Percentiles rank a stretch among this genome's conserved stretches.
phyloP scores from a whole-genome alignment of 2,888 invertebrate genomes.

The Diaperis boleti region DNA sequence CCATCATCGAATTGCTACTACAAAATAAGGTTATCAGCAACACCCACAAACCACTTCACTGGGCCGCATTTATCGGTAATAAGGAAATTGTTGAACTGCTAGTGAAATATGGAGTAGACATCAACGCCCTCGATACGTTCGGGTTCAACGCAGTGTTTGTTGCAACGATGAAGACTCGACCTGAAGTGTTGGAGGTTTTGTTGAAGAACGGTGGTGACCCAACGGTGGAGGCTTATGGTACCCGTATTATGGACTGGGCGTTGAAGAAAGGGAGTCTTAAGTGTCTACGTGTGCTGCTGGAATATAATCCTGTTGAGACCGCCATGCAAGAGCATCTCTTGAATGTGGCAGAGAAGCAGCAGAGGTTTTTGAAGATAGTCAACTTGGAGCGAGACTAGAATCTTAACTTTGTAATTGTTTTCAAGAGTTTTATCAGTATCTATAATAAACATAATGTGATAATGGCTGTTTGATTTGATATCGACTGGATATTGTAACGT shows the following conservation, averaged over 20 bases:
- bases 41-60: neutral
- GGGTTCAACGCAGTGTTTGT: neutral
- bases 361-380: neutral
- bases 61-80: neutral
- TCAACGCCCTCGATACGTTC: neutral
- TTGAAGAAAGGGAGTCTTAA: slow-evolving; percentile 11
- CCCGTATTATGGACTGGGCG: slow-evolving; percentile 11
- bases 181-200: neutral
- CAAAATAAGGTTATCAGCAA: neutral
- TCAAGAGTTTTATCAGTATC: neutral
- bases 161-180: neutral
- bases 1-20: slow-evolving; percentile 4
- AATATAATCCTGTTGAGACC: neutral
- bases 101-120: neutral
- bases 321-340: slow-evolving; percentile 15
- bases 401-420: neutral
- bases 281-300: neutral
- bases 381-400: neutral
- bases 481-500: no score
- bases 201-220: neutral
- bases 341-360: slow-evolving; percentile 14
- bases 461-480: no score
- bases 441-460: no score
- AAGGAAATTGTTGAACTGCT: neutral
- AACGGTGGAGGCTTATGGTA: neutral